Percentiles rank a stretch among this genome's conserved stretches.
Evolutionary conservation across 1,140 invertebrate species (phyloP).

Genomic region (Dreissena rostriformis): DNA sequence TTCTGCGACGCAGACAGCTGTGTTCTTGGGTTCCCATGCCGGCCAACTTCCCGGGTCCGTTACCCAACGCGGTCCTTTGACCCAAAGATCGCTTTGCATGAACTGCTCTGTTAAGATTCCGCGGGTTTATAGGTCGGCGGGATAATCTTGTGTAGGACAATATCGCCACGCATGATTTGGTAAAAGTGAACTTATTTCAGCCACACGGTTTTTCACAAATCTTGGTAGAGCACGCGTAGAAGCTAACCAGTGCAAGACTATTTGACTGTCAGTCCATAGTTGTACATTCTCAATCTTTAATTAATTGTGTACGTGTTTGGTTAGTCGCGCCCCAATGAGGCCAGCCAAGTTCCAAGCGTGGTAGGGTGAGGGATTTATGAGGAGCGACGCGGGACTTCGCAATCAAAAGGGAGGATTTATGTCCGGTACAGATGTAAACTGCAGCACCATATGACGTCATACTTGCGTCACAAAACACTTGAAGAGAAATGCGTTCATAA

Average conservation of each 20-base stretch:
- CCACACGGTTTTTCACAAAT: neutral
- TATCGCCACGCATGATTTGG: neutral
- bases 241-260: neutral
- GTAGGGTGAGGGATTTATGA: neutral
- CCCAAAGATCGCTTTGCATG: neutral
- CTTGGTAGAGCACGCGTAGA: neutral
- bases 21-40: neutral
- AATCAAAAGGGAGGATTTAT: too few species aligned
- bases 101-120: neutral
- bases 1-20: neutral
- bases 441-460: conserved; percentile 1
- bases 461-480: neutral
- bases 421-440: neutral
- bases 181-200: neutral
- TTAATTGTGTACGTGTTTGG: neutral
- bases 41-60: neutral
- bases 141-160: neutral
- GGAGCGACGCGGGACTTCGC: neutral
- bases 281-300: neutral
- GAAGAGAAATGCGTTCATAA: neutral
- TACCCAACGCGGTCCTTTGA: neutral
- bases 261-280: neutral
- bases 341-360: neutral
- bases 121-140: neutral
- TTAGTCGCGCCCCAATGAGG: neutral